A percentile compares a stretch with the other conserved stretches of the same genome.
Evolutionary conservation across 2,888 invertebrate genomes (phyloP).

Genomic region (Syritta pipiens): DNA sequence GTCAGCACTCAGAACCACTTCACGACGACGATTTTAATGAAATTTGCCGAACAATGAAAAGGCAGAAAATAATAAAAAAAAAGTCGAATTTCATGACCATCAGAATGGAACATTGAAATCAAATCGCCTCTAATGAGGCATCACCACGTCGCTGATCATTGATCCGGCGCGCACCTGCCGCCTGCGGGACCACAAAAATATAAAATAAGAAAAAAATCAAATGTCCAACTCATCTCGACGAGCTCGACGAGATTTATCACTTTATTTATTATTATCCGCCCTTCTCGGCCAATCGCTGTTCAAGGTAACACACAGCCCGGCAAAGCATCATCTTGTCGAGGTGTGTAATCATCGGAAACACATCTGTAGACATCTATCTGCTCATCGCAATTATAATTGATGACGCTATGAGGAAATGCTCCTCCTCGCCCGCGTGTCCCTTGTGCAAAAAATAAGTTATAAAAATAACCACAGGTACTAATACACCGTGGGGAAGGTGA

Average conservation of each 20-base stretch:
- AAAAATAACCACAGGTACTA: not conserved
- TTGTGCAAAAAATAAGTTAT: not conserved
- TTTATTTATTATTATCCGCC: constrained; percentile 21
- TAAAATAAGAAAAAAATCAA: not conserved
- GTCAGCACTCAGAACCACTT: too few relatives aligned
- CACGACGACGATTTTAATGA: too few relatives aligned
- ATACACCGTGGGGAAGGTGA: not conserved
- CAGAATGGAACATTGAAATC: constrained; percentile 12
- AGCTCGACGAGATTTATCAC: constrained; percentile 28
- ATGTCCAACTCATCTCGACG: not conserved
- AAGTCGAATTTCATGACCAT: not conserved
- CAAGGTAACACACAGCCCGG: constrained; percentile 44
- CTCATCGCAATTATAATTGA: constrained; percentile 33
- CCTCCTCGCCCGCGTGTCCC: not conserved
- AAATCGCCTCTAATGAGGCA: constrained; percentile 27
- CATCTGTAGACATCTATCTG: constrained; percentile 42
- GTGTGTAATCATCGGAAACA: constrained; percentile 28
- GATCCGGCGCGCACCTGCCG: too few relatives aligned
- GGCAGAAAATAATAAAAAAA: too few relatives aligned
- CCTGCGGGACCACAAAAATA: constrained; percentile 5
- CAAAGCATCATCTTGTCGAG: too few relatives aligned
- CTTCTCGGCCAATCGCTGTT: constrained; percentile 42
- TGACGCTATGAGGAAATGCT: constrained; percentile 21
- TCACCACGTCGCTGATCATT: not conserved
- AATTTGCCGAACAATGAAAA: too few relatives aligned